Conservation (phyloP, 2,888 invertebrate species). For the Nomada fucata region DNA sequence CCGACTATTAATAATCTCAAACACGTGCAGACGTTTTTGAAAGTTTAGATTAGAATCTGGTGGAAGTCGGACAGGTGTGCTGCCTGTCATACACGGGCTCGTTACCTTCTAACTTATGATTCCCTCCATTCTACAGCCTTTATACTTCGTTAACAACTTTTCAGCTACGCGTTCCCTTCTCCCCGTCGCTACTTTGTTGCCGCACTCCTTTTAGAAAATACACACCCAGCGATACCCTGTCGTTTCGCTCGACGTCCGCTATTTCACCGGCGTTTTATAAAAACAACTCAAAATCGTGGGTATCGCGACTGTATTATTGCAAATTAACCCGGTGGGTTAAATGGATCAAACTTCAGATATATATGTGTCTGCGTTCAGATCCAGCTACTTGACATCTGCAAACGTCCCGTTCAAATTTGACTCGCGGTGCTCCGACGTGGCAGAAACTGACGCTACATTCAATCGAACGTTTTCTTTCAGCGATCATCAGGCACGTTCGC, state of each 20-base stretch:
- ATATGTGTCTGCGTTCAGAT: not conserved
- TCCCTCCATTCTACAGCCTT: slow-evolving; percentile 48
- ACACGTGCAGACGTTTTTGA: slow-evolving; percentile 50
- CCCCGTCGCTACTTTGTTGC: slow-evolving; percentile 6
- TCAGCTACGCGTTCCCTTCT: slow-evolving; percentile 29
- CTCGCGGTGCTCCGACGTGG: not conserved
- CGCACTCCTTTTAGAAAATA: slow-evolving; percentile 24
- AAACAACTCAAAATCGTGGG: slow-evolving; percentile 15
- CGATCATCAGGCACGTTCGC: slow-evolving; percentile 15
- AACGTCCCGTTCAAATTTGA: too few relatives aligned
- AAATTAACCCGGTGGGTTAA: slow-evolving; percentile 1
- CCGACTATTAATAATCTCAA: slow-evolving; percentile 49
- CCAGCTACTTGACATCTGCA: too few relatives aligned
- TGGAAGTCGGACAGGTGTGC: slow-evolving; percentile 73
- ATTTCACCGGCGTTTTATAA: slow-evolving; percentile 59
- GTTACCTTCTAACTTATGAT: slow-evolving; percentile 54
- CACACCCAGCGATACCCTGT: slow-evolving; percentile 44
- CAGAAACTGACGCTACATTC: not conserved
- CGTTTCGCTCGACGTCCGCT: slow-evolving; percentile 67
- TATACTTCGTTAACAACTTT: slow-evolving; percentile 60
- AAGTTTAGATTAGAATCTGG: slow-evolving; percentile 70
- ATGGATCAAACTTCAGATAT: slow-evolving; percentile 5
- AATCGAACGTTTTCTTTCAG: not conserved
- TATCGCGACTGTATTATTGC: slow-evolving; percentile 6
- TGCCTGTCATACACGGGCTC: slow-evolving; percentile 72